Evolutionary conservation across 2,888 invertebrate genomes (phyloP), one percentile per base, ranked within the genome.

Genomic region (Lithosia quadra): DNA sequence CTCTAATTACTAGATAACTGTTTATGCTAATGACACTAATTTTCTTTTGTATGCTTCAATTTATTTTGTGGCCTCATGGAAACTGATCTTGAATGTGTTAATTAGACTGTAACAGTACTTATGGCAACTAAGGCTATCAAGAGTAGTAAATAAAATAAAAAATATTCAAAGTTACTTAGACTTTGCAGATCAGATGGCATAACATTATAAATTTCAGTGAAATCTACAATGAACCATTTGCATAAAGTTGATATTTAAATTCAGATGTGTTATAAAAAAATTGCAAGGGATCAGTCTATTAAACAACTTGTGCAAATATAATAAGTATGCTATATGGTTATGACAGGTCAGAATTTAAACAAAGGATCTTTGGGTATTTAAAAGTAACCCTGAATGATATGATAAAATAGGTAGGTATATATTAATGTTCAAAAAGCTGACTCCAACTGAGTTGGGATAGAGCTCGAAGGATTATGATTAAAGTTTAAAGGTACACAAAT

Each of bases 31-130:
- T 58, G 61, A 60, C 59, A 72, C 71, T 65, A 62, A 72, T 64
- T 63, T 73, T 74, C 69, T 67, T 71, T 74, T 76, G 63, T 63
- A 5, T 71, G 67, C 67, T 68, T 67, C 60, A 53, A 82, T 91
- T 61, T 10, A 61, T 70, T 69, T 56, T 56, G 60, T 71, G 61
- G 63, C 59, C 59, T 56, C 39, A 15, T 58, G 22, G 34, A 8
- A 28, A 28, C 24, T 61, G 34, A 24, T 28, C 58, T 43, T 34
- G 56, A 18, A 49, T 39, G 11, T 61, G 34, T 62, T 55, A 62
- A 58, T 65, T 22, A 39, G 34, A 59, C 24, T 66, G 21, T 55
- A n/a, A 34, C 49, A 21, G 49, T 43, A 59, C 21, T 24, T 18
- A 63, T 63, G 24, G 22, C 34, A 55, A 55, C 49, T 13, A 34